phyloP scores from a whole-genome alignment of 2,888 invertebrate genomes.

The Ctenicera cuprea region DNA sequence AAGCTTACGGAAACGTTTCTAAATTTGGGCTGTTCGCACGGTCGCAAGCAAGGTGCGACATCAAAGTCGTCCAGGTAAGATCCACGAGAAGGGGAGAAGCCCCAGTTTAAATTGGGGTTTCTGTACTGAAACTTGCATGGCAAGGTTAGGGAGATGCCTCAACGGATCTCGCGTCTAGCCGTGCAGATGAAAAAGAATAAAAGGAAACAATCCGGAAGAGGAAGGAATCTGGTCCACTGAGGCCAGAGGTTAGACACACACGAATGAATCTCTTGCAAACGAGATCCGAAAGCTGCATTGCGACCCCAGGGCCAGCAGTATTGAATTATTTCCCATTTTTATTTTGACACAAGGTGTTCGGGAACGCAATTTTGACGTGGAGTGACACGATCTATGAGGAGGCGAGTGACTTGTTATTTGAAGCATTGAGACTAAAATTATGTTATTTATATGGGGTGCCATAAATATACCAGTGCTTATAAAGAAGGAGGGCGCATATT shows the following conservation, averaged over 20 bases:
- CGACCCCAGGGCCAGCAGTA: constrained; percentile 35
- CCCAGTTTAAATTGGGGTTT: constrained; percentile 59
- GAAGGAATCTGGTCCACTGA: constrained; percentile 61
- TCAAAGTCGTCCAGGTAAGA: constrained; percentile 48
- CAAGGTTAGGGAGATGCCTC: constrained; percentile 51
- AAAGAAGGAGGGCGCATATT: neutral
- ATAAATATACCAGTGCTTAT: constrained; percentile 20
- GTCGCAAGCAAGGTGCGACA: constrained; percentile 60
- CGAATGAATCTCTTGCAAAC: constrained; percentile 58
- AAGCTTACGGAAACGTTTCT: constrained; percentile 43
- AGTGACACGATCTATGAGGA: constrained; percentile 55
- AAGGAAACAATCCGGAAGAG: constrained; percentile 63
- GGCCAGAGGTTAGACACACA: constrained; percentile 64
- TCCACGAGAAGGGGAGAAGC: constrained; percentile 43
- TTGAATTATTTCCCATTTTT: constrained; percentile 53
- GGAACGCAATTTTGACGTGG: constrained; percentile 54
- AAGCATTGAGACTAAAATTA: constrained; percentile 18
- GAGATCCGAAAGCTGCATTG: constrained; percentile 47
- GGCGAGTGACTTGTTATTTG: constrained; percentile 41
- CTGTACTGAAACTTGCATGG: constrained; percentile 41
- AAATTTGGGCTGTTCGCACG: constrained; percentile 62
- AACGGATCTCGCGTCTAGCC: constrained; percentile 53
- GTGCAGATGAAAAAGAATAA: constrained; percentile 49
- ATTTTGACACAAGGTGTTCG: constrained; percentile 53
- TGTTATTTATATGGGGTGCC: constrained; percentile 24